Base-by-base conservation (phyloP, 2,113 vertebrate genomes). In the Hydrolagus affinis region DNA sequence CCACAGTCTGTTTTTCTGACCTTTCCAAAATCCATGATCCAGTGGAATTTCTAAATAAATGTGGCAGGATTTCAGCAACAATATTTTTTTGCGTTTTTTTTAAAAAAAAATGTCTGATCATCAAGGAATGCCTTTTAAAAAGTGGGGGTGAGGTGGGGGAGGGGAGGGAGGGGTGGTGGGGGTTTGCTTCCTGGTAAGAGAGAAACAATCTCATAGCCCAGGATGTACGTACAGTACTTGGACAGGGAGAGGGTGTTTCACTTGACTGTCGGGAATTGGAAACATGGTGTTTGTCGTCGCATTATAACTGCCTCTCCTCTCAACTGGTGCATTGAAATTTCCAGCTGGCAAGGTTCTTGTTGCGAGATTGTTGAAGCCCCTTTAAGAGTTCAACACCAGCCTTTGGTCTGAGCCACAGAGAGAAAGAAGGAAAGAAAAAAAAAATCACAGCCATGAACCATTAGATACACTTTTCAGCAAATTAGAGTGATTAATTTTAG, bases 401-500 rank as follows among this genome's bases (percentile, higher is more conserved):
- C 78, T 66, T 9, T 10, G 28, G 62, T 44, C 78, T 83, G 78
- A 68, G 30, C 78, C 78, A 75, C 62, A 25, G 60, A 83, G 66
- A 3, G 62, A 66, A 21, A 32, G 17, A 83, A 80, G 62, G 60
- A 83, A 83, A 3, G 62, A 66, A 21, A 32, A 30, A 83, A 80
- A 78, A 28, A 83, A 30, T 66, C 59, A 80, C 77, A 83, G 62
- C 62, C 78, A 83, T 83, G 78, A 83, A 83, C 78, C 62, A 68
- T 66, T 32, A 60, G 66, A 83, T 83, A 68, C 62, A 83, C 78
- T 83, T 83, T 68, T 83, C 60, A 83, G 60, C 78, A 83, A 83
- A 83, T 83, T 83, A 64, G 78, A 60, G 78, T 83, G 78, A 83
- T 83, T 83, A 83, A 83, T 83, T 68, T 83, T 83, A 66, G 78